Base-by-base conservation (phyloP, 2,113 vertebrate species). In the Panthera uncia region DNA sequence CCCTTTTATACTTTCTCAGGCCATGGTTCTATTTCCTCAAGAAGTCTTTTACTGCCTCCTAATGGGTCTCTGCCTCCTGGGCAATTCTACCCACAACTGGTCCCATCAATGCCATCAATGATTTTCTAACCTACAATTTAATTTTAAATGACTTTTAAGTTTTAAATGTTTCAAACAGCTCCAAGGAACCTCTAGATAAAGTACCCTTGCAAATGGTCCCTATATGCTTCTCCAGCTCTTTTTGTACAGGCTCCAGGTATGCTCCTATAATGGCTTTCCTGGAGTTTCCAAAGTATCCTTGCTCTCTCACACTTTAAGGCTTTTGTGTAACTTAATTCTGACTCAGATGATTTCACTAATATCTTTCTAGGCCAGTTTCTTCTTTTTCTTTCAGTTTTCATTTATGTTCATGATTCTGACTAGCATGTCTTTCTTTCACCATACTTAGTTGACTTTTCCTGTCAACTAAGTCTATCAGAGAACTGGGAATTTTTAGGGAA, bases 61-160 rank as follows among this genome's bases (percentile, higher is more conserved):
- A 6, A 12, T 36, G 4, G 7, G 4, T 45, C 52, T 87, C 57
- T n/a, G 33, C 4, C 52, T 68, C n/a, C 1, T 1, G 29, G 18
- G 14, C 4, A 63, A 50, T 80, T 78, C 27, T n/a, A 27, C 13
- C 57, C 18, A 82, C 16, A 21, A 33, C 29, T 12, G 38, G 31
- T 31, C 41, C 25, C 57, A 85, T 84, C 33, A 45, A 3, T 50
- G 14, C 14, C 27, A n/a, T 57, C 29, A 8, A 12, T 41, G 63
- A 27, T 36, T 52, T 82, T 81, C 31, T 45, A 38, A 82, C 52
- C 71, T 66, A 21, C 52, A 65, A 89, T 78, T 83, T 55, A 33
- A 82, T 48, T 92, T 79, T 73, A 93, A 96, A 96, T 82, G 73
- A 50, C 21, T 41, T 85, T 86, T 33, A 79, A 69, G 61, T 5